These are phyloP conservation scores for Trinectes maculatus DNA, from an alignment of 2,113 vertebrate genomes.

Conservation along the genomic window DNA sequence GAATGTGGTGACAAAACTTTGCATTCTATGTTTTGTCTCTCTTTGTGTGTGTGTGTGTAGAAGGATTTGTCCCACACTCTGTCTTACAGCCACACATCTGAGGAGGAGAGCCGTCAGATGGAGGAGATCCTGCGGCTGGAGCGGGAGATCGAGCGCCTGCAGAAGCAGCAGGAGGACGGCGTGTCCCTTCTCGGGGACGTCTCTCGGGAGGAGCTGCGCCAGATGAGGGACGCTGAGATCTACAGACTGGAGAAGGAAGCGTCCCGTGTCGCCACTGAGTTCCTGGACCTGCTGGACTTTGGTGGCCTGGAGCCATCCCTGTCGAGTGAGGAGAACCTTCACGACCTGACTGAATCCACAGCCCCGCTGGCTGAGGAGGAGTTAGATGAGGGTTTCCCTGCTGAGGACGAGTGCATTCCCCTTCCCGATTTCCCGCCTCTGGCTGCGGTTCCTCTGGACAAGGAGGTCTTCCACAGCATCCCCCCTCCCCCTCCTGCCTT, in stretches of 20 bases:
- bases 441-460: slow-evolving; percentile 67
- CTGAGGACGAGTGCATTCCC: slow-evolving; percentile 83
- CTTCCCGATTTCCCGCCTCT: slow-evolving; percentile 76
- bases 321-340: slow-evolving; percentile 87
- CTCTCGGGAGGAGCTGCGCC: slow-evolving; percentile 84
- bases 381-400: slow-evolving; percentile 88
- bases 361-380: slow-evolving; percentile 87
- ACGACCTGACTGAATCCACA: slow-evolving; percentile 81
- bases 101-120: slow-evolving; percentile 91
- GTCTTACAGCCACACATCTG: slow-evolving; percentile 73
- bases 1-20: background rate
- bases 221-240: slow-evolving; percentile 87
- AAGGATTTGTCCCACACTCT: slow-evolving; percentile 57
- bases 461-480: slow-evolving; percentile 74
- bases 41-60: too few relatives aligned
- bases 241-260: slow-evolving; percentile 89
- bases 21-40: background rate
- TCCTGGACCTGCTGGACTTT: slow-evolving; percentile 90
- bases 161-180: slow-evolving; percentile 88
- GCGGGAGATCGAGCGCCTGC: slow-evolving; percentile 90
- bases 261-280: slow-evolving; percentile 89
- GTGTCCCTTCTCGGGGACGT: slow-evolving; percentile 85
- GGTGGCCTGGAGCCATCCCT: slow-evolving; percentile 85
- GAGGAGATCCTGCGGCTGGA: slow-evolving; percentile 91
- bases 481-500: slow-evolving; percentile 80